Evolutionary conservation across 2,797 vertebrate genomes (phyloP).

Genomic region (Lagodon rhomboides): DNA sequence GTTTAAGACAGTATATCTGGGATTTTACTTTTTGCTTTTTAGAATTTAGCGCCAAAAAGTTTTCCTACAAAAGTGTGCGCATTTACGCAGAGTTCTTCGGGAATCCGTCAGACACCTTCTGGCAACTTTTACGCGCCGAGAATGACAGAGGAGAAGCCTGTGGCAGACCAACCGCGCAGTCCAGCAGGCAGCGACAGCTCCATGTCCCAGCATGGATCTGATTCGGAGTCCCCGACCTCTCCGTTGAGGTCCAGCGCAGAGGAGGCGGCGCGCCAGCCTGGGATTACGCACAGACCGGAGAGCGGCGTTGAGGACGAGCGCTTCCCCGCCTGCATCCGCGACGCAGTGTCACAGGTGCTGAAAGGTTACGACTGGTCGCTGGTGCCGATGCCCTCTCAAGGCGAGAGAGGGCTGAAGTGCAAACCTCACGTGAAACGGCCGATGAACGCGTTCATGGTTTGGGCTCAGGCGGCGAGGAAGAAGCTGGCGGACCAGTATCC

Average conservation of each 20-base stretch:
- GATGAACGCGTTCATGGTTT: constrained; percentile 93
- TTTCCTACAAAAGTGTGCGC: constrained; percentile 21
- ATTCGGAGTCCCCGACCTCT: constrained; percentile 85
- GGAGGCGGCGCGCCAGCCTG: constrained; percentile 15
- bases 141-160: constrained; percentile 87
- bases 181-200: constrained; percentile 87
- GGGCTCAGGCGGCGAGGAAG: constrained; percentile 90
- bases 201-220: constrained; percentile 86
- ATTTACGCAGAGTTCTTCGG: constrained; percentile 48
- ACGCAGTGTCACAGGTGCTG: constrained; percentile 93
- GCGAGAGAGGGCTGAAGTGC: constrained; percentile 86
- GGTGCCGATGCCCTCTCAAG: constrained; percentile 89
- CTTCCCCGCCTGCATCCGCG: constrained; percentile 92
- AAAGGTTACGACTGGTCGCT: constrained; percentile 95
- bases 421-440: constrained; percentile 91
- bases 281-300: constrained; percentile 75
- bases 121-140: constrained; percentile 73
- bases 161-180: constrained; percentile 85
- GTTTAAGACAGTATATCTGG: neutral
- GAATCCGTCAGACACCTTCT: neutral
- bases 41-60: neutral
- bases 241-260: constrained; percentile 69
- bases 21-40: constrained; percentile 15
- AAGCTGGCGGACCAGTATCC: constrained; percentile 92
- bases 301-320: constrained; percentile 85